Evolutionary conservation across 2,797 vertebrate species (phyloP).

Genomic region (Cyclura pinguis): DNA sequence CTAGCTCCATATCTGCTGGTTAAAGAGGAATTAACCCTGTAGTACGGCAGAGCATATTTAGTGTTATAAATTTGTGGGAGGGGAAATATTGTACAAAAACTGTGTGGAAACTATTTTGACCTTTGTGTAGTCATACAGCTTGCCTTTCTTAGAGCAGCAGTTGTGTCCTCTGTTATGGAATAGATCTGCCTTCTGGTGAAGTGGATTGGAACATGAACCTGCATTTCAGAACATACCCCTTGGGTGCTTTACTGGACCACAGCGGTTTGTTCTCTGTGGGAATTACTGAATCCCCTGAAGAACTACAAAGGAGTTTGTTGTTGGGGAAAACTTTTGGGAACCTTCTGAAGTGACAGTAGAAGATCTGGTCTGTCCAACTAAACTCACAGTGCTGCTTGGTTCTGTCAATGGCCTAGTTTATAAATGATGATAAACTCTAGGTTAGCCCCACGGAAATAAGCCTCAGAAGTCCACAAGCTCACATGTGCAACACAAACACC

Average conservation of each 20-base stretch:
- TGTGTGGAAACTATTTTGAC: background rate
- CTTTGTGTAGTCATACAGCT: background rate
- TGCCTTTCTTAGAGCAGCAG: background rate
- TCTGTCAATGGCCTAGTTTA: background rate
- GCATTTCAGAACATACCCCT: background rate
- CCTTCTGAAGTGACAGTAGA: background rate
- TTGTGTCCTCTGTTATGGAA: background rate
- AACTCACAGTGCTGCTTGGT: background rate
- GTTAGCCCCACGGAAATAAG: background rate
- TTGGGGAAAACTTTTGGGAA: background rate
- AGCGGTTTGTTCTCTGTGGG: background rate
- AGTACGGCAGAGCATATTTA: background rate
- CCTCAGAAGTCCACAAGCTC: background rate
- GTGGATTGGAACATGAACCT: background rate
- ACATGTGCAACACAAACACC: too few relatives aligned
- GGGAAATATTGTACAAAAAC: background rate
- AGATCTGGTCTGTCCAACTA: background rate
- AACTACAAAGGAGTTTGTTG: background rate
- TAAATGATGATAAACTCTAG: background rate
- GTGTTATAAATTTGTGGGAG: background rate
- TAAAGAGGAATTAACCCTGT: background rate
- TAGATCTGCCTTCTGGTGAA: background rate
- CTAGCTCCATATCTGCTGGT: conserved; percentile 1
- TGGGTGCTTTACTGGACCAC: background rate
- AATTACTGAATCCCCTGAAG: background rate